Conservation (phyloP, 1,140 invertebrate species). For the Caenorhabditis remanei region DNA sequence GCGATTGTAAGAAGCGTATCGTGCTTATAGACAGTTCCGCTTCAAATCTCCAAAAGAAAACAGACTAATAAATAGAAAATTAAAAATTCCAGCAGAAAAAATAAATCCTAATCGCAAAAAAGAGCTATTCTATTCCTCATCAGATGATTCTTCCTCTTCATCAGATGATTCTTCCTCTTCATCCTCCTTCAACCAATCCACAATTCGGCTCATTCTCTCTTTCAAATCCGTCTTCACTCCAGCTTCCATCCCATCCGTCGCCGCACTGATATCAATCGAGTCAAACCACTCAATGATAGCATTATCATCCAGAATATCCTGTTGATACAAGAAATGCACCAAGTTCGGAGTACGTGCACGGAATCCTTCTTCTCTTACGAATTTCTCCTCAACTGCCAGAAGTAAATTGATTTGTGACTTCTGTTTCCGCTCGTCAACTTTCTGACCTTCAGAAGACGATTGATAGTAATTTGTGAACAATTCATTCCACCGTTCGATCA, state of each 20-base stretch:
- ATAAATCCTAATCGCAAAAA: not conserved
- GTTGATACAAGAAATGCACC: conserved; percentile 12
- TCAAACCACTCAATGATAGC: conserved; percentile 24
- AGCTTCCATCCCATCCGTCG: not conserved
- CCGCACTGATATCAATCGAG: not conserved
- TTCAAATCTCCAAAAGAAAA: no score
- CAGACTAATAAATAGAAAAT: not conserved
- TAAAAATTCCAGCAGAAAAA: not conserved
- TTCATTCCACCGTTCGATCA: conserved; percentile 60
- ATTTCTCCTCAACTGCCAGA: conserved; percentile 54
- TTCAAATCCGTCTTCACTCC: not conserved
- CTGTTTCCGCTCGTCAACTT: conserved; percentile 3
- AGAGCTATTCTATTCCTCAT: not conserved
- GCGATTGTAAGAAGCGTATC: no score
- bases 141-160: not conserved
- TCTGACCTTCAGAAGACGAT: not conserved
- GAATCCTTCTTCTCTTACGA: not conserved
- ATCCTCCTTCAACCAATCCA: conserved; percentile 41
- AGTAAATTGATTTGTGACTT: conserved; percentile 51
- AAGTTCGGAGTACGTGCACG: not conserved
- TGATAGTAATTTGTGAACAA: conserved; percentile 32
- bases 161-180: conserved; percentile 15
- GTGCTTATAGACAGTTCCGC: no score
- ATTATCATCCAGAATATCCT: conserved; percentile 1
- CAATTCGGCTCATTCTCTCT: conserved; percentile 11